These are phyloP conservation scores for Oxyura jamaicensis DNA, from an alignment of 2,113 vertebrate species.

Conservation along the genomic window DNA sequence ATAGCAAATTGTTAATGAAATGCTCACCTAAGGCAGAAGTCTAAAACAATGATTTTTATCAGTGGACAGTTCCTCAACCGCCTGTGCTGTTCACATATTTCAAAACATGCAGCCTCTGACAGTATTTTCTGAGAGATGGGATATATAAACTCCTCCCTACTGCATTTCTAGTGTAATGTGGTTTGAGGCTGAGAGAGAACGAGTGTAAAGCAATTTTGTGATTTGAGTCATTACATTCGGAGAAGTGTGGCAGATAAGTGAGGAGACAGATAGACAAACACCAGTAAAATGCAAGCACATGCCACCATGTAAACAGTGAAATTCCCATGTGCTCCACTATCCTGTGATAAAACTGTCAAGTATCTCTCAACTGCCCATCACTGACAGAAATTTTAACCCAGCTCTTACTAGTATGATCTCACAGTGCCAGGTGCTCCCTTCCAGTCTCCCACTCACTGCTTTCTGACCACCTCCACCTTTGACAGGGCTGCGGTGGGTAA, in stretches of 20 bases:
- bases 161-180: neutral
- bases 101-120: neutral
- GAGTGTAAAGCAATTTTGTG: neutral
- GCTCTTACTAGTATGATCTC: neutral
- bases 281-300: neutral
- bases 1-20: neutral
- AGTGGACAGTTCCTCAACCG: neutral
- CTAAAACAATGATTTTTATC: neutral
- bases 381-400: neutral
- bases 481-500: neutral
- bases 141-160: neutral
- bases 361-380: neutral
- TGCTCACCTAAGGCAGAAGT: neutral
- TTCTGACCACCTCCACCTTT: neutral
- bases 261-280: neutral
- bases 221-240: neutral
- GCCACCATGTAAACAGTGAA: neutral
- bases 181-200: neutral
- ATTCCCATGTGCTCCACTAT: neutral
- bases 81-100: neutral
- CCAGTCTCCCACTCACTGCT: neutral
- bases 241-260: neutral
- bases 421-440: neutral
- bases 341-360: constrained; percentile 13
- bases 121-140: neutral